A percentile compares a stretch with the other conserved stretches of the same genome.
Evolutionary conservation across 2,113 vertebrate genomes (phyloP).

Genomic region (Phaethornis superciliosus): DNA sequence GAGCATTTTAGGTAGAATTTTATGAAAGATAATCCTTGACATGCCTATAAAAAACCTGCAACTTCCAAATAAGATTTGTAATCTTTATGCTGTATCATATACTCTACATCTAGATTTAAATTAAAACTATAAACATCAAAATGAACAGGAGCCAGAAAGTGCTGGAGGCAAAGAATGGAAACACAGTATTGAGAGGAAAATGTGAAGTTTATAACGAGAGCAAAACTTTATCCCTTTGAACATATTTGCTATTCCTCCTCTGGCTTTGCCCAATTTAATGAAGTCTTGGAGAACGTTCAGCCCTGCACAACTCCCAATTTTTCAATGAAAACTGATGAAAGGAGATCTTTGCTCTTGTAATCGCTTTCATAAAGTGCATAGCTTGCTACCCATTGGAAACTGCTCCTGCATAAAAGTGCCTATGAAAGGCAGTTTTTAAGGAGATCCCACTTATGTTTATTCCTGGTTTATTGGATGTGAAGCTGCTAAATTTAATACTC

Average conservation of each 20-base stretch:
- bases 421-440: neutral
- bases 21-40: neutral
- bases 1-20: neutral
- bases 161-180: slow-evolving; percentile 14
- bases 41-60: neutral
- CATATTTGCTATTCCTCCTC: slow-evolving; percentile 26
- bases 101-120: slow-evolving; percentile 26
- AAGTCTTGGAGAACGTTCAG: slow-evolving; percentile 28
- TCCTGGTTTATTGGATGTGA: slow-evolving; percentile 3
- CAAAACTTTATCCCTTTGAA: slow-evolving; percentile 13
- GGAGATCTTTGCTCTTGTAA: neutral
- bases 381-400: neutral
- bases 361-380: neutral
- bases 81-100: neutral
- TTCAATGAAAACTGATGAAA: slow-evolving; percentile 58
- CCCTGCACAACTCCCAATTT: neutral
- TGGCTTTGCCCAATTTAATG: slow-evolving; percentile 33
- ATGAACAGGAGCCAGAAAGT: slow-evolving; percentile 10
- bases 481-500: neutral
- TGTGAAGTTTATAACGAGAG: slow-evolving; percentile 23
- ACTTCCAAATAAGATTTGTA: slow-evolving; percentile 1
- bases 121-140: slow-evolving; percentile 20
- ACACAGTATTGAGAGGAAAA: neutral
- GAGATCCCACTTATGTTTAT: neutral
- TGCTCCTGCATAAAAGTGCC: slow-evolving; percentile 2